Evolutionary conservation across 2,797 vertebrate species (phyloP).

Genomic region (Falco cherrug): DNA sequence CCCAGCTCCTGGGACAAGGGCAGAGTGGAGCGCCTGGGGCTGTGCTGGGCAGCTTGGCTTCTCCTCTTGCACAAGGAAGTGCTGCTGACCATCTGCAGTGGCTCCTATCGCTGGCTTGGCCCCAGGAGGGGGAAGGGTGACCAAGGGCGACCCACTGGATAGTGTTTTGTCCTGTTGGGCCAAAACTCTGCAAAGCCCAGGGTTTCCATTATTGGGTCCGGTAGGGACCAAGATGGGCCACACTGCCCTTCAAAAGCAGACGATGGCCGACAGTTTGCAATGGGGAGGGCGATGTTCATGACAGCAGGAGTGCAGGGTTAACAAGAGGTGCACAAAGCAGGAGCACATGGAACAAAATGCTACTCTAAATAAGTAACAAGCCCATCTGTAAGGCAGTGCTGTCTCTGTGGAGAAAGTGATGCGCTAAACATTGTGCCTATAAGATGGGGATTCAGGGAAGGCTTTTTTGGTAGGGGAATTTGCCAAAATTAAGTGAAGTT

Average conservation of each 20-base stretch:
- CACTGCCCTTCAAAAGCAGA: not conserved
- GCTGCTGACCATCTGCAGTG: not conserved
- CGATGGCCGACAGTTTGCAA: not conserved
- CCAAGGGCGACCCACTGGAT: not conserved
- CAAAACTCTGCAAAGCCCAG: not conserved
- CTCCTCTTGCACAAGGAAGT: not conserved
- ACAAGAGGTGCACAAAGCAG: not conserved
- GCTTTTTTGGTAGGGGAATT: fast-evolving
- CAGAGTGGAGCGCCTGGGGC: fast-evolving
- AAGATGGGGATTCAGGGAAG: too few relatives aligned
- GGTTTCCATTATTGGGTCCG: not conserved
- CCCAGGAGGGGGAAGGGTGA: not conserved
- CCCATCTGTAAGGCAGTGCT: not conserved
- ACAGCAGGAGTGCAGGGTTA: not conserved
- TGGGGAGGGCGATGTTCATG: fast-evolving
- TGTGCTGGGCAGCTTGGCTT: not conserved
- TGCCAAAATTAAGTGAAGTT: not conserved
- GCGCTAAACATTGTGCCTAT: not conserved
- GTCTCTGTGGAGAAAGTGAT: not conserved
- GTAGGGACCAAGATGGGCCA: not conserved
- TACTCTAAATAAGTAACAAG: not conserved
- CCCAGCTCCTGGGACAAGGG: not conserved
- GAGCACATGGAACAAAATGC: not conserved
- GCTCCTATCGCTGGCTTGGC: not conserved
- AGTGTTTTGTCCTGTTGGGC: not conserved